A percentile compares a stretch with the other conserved stretches of the same genome.
These are phyloP conservation scores for Meliscaeva auricollis DNA, from an alignment of 2,888 invertebrate species.

Conservation along the genomic window DNA sequence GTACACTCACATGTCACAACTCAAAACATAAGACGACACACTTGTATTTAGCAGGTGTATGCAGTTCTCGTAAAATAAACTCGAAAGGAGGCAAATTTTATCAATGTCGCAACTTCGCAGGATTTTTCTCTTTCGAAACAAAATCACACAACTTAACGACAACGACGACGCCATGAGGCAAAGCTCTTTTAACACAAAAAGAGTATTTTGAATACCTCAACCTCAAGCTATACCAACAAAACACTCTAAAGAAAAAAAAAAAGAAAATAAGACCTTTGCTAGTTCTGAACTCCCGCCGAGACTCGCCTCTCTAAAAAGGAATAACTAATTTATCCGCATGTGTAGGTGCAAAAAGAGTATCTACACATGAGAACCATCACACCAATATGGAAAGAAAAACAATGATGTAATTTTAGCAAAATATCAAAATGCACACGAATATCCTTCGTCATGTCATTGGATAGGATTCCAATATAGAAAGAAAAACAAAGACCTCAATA, in stretches of 20 bases:
- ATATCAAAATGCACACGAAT: conserved; percentile 12
- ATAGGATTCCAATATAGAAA: background rate
- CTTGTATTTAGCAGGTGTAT: conserved; percentile 34
- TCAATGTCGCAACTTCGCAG: conserved; percentile 60
- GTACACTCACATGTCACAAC: conserved; percentile 45
- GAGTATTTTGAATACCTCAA: conserved; percentile 35
- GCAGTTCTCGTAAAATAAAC: conserved; percentile 16
- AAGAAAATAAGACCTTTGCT: conserved; percentile 41
- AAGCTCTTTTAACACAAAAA: conserved; percentile 46
- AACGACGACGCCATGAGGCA: conserved; percentile 22
- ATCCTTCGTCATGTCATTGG: background rate
- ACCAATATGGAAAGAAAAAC: conserved; percentile 54
- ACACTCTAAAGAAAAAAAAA: conserved; percentile 27
- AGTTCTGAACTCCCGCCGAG: conserved; percentile 22
- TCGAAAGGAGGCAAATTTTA: conserved; percentile 35
- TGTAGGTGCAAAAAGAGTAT: conserved; percentile 46
- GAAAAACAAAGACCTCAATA: conserved; percentile 3
- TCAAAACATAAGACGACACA: conserved; percentile 20
- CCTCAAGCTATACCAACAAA: conserved; percentile 39
- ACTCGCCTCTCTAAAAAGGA: conserved; percentile 40
- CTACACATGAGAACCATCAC: conserved; percentile 30
- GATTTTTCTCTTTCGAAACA: conserved; percentile 19
- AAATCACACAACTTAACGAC: conserved; percentile 14
- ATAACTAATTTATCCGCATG: conserved; percentile 60
- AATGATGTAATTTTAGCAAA: conserved; percentile 65